A percentile compares a stretch with the other conserved stretches of the same genome.
phyloP scores from a whole-genome alignment of 2,797 vertebrate species.

The Phataginus tricuspis region DNA sequence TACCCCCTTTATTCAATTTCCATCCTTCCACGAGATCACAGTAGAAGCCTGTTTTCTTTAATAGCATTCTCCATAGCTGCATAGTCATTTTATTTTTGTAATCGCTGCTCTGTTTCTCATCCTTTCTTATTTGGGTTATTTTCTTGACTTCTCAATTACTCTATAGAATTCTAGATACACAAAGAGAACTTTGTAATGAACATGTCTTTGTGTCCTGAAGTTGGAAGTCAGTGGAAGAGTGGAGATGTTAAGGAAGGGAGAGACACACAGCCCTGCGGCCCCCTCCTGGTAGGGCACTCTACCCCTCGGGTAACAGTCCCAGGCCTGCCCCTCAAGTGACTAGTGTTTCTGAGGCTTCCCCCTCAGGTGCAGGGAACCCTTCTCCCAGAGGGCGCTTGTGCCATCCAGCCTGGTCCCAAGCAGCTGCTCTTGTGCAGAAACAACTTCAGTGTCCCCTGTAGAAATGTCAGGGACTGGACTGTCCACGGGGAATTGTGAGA shows the following conservation, averaged over 20 bases:
- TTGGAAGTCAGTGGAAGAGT: not conserved
- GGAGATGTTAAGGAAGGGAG: not conserved
- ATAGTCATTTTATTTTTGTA: conserved; percentile 42
- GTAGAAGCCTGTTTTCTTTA: conserved; percentile 46
- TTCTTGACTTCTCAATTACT: conserved; percentile 55
- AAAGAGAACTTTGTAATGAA: conserved; percentile 39
- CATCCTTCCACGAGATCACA: conserved; percentile 38
- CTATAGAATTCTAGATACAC: conserved; percentile 16
- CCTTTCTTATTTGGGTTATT: conserved; percentile 53
- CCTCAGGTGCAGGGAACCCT: not conserved
- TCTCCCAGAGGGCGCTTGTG: not conserved
- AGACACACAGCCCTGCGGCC: not conserved
- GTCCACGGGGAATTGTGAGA: not conserved
- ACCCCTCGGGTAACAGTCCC: accelerated
- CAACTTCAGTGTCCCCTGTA: not conserved
- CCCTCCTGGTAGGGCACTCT: not conserved
- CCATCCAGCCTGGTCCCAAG: not conserved
- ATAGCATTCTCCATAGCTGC: conserved; percentile 39
- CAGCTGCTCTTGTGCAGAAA: not conserved
- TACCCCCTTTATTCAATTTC: conserved; percentile 35
- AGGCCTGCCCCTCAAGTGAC: not conserved
- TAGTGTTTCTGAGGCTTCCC: not conserved
- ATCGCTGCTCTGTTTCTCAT: conserved; percentile 48
- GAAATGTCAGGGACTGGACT: not conserved
- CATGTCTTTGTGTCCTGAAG: not conserved